phyloP scores from a whole-genome alignment of 2,113 vertebrate genomes.

The Cyrtonyx montezumae region DNA sequence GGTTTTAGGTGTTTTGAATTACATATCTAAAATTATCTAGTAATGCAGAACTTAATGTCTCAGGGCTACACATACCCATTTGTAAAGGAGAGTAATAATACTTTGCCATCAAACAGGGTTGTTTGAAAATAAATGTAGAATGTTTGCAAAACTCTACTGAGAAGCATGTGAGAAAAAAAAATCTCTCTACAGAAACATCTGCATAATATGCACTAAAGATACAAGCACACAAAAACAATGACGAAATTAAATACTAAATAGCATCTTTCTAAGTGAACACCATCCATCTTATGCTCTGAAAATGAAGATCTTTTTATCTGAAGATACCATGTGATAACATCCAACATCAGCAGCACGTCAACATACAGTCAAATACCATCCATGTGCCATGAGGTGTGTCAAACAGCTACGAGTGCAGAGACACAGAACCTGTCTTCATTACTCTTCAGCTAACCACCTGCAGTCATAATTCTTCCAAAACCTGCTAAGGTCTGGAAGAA shows the following conservation, averaged over 20 bases:
- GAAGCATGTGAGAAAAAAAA: neutral
- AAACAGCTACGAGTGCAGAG: neutral
- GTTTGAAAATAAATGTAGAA: constrained; percentile 7
- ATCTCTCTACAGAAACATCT: neutral
- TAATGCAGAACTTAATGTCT: neutral
- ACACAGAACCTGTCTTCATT: neutral
- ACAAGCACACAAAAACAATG: neutral
- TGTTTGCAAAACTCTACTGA: neutral
- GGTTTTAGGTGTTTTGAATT: neutral
- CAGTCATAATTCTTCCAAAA: neutral
- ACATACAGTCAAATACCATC: neutral
- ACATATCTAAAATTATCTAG: neutral
- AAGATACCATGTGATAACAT: neutral
- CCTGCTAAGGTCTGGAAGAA: neutral
- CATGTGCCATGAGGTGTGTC: neutral
- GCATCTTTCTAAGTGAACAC: neutral
- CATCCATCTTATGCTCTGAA: neutral
- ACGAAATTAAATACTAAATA: neutral
- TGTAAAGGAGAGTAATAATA: constrained; percentile 21
- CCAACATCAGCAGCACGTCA: neutral
- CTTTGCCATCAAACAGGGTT: neutral
- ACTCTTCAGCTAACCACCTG: neutral
- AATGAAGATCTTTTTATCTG: neutral
- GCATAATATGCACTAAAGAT: neutral
- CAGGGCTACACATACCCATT: neutral